Percentiles rank a stretch among this genome's conserved stretches.
Conservation (phyloP, 2,888 invertebrate genomes). For the Anorthoa munda region DNA sequence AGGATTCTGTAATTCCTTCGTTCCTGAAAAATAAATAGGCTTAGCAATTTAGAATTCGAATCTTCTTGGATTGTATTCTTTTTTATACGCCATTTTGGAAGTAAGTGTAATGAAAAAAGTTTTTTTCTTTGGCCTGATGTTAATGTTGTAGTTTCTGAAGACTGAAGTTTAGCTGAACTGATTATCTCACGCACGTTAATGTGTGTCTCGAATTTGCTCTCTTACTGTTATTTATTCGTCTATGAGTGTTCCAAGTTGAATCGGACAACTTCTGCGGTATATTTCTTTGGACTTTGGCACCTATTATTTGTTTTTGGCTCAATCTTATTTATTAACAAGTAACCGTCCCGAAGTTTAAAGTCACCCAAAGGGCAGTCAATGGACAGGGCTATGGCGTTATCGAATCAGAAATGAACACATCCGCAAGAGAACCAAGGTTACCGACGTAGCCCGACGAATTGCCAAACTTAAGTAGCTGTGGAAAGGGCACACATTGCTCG, state of each 20-base stretch:
- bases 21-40: constrained; percentile 81
- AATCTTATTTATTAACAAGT: too few relatives aligned
- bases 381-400: too few relatives aligned
- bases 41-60: constrained; percentile 74
- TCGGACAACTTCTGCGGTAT: constrained; percentile 5
- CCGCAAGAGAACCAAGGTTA: too few relatives aligned
- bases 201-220: constrained; percentile 10
- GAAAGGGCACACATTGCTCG: too few relatives aligned
- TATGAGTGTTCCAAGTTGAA: constrained; percentile 11
- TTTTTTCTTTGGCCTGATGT: constrained; percentile 49
- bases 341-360: too few relatives aligned
- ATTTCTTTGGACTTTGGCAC: not conserved
- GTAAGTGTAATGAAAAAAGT: constrained; percentile 69
- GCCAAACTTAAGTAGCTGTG: too few relatives aligned
- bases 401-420: too few relatives aligned
- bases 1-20: constrained; percentile 83
- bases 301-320: too few relatives aligned
- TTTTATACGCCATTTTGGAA: constrained; percentile 61
- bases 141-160: constrained; percentile 56
- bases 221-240: constrained; percentile 32
- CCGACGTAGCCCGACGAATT: too few relatives aligned
- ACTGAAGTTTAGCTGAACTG: constrained; percentile 36
- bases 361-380: too few relatives aligned
- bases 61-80: constrained; percentile 67
- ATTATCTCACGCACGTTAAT: constrained; percentile 52